These are phyloP conservation scores for Steatornis caripensis DNA, from an alignment of 2,113 vertebrate species.

Conservation along the genomic window DNA sequence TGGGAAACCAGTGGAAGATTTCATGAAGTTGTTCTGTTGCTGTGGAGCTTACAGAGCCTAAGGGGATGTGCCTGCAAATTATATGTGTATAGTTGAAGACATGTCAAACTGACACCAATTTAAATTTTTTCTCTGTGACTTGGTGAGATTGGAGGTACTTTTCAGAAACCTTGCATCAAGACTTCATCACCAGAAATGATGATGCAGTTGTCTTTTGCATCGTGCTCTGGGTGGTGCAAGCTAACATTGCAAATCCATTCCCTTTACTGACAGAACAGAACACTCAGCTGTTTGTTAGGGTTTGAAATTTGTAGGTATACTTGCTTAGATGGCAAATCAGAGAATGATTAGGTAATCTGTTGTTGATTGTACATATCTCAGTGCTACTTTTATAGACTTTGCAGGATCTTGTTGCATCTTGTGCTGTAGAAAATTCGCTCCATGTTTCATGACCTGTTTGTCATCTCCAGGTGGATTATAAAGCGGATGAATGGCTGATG, in stretches of 20 bases:
- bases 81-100: not conserved
- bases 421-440: not conserved
- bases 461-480: slow-evolving; percentile 90
- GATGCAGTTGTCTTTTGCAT: not conserved
- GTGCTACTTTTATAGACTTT: not conserved
- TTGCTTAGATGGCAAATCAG: not conserved
- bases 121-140: not conserved
- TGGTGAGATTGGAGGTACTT: not conserved
- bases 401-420: not conserved
- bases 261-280: not conserved
- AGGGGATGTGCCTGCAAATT: not conserved
- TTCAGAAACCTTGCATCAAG: not conserved
- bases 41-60: not conserved
- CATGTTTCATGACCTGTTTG: not conserved
- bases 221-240: not conserved
- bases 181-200: not conserved
- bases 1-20: not conserved
- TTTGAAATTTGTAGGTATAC: not conserved
- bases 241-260: not conserved
- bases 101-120: not conserved
- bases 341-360: not conserved
- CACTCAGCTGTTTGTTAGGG: not conserved
- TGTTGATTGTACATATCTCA: not conserved
- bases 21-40: not conserved
- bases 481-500: slow-evolving; percentile 97